Conservation (phyloP, 1,140 invertebrate genomes). For the Hirudo medicinalis region DNA sequence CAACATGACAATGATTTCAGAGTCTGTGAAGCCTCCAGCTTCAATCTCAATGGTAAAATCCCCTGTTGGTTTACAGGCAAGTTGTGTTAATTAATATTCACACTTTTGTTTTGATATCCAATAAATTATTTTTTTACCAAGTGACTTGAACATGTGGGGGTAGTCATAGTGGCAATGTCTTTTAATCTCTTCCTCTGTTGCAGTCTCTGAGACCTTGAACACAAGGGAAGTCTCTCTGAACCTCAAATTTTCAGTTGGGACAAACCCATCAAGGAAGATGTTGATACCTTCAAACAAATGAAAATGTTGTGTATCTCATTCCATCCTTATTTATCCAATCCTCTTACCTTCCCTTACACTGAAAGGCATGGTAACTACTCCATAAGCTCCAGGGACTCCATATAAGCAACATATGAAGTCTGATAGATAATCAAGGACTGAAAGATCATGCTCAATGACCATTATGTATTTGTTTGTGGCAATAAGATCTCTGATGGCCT, state of each 20-base stretch:
- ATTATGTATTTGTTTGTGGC: conserved; percentile 92
- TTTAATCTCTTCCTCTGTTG: conserved; percentile 91
- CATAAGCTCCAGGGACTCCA: conserved; percentile 94
- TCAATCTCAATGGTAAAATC: conserved; percentile 67
- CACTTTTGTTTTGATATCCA: too few species aligned
- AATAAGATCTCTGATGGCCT: conserved; percentile 79
- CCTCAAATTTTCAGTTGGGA: conserved; percentile 95
- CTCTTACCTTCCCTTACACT: conserved; percentile 81
- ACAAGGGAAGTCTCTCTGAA: conserved; percentile 90
- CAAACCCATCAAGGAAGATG: conserved; percentile 98
- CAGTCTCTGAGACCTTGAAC: conserved; percentile 95
- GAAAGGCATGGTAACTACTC: conserved; percentile 98
- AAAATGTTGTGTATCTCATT: neutral
- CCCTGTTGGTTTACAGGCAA: conserved; percentile 44
- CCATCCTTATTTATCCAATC: neutral
- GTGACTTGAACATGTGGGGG: conserved; percentile 58
- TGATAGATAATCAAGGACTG: conserved; percentile 93
- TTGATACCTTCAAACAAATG: conserved; percentile 63
- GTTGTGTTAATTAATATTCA: too few species aligned
- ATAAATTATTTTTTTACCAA: conserved; percentile 49
- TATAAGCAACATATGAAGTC: conserved; percentile 98
- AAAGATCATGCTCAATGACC: conserved; percentile 97
- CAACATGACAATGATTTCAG: conserved; percentile 93
- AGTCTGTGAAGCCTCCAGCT: conserved; percentile 92
- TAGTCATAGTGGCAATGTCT: conserved; percentile 91